Conservation (phyloP, 2,113 vertebrate species). For the Petromus typicus region DNA sequence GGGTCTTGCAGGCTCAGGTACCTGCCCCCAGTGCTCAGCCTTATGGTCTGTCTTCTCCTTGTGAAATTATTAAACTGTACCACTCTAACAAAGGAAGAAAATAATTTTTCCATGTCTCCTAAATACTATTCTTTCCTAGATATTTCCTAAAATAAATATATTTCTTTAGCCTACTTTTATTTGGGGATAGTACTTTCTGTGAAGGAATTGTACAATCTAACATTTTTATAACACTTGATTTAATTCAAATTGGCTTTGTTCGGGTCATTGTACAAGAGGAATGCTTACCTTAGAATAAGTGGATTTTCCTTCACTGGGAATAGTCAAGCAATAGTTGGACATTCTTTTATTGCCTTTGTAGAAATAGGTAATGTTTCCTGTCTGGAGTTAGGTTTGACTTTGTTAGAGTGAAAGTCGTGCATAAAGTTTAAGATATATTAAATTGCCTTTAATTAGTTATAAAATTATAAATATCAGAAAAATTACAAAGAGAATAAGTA, state of each 20-base stretch:
- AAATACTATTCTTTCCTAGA: constrained; percentile 11
- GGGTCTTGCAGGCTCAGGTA: not conserved
- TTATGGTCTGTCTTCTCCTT: not conserved
- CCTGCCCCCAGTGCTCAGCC: not conserved
- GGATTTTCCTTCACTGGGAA: not conserved
- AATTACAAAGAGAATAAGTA: not conserved
- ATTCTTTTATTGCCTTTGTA: not conserved
- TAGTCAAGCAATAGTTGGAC: not conserved
- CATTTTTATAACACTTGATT: constrained; percentile 55
- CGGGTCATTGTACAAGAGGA: constrained; percentile 36
- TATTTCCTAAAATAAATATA: constrained; percentile 28
- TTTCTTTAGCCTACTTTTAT: constrained; percentile 51
- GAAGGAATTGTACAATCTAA: constrained; percentile 11
- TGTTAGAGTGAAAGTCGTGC: not conserved
- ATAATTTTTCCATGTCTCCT: not conserved
- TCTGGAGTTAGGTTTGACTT: constrained; percentile 16
- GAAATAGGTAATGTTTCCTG: not conserved
- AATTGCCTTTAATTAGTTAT: not conserved
- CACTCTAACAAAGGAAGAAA: not conserved
- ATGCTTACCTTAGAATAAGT: constrained; percentile 22
- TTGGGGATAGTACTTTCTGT: not conserved
- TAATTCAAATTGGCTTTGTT: constrained; percentile 45
- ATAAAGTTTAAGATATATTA: not conserved
- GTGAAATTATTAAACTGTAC: constrained; percentile 6
- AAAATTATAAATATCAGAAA: not conserved